These are phyloP conservation scores for Triplophysa yarkandensis DNA, from an alignment of 2,797 vertebrate species.

Conservation along the genomic window DNA sequence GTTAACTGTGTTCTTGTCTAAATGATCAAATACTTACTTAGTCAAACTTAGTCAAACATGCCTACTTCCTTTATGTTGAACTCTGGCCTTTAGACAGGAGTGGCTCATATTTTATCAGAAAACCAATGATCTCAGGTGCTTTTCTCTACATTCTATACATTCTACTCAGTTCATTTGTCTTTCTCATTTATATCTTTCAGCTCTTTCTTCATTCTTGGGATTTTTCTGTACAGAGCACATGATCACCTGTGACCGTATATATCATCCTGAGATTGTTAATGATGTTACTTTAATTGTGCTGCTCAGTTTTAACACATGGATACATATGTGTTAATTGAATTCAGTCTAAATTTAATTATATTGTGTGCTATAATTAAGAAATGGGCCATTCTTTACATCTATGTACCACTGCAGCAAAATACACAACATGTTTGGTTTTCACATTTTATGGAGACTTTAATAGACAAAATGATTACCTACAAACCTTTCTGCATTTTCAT, in stretches of 20 bases:
- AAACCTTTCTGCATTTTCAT: no score
- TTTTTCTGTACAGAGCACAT: background rate
- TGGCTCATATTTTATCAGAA: background rate
- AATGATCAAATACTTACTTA: no score
- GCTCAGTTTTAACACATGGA: background rate
- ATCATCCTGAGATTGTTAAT: background rate
- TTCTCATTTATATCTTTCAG: background rate
- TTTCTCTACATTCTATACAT: background rate
- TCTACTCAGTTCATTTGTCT: background rate
- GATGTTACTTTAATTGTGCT: background rate
- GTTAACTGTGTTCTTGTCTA: background rate
- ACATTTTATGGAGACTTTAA: no score
- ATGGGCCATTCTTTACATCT: background rate
- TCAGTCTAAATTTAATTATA: background rate
- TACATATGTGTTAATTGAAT: background rate
- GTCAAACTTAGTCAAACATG: background rate
- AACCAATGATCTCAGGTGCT: background rate
- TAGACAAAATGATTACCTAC: no score
- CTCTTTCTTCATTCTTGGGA: background rate
- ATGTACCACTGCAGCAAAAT: background rate
- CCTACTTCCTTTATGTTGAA: background rate
- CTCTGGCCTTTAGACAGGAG: background rate
- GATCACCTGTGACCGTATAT: background rate
- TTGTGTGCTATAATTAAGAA: background rate
- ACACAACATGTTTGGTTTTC: background rate